These are phyloP conservation scores for Perizoma flavofasciatum DNA, from an alignment of 2,888 invertebrate genomes.

Conservation along the genomic window DNA sequence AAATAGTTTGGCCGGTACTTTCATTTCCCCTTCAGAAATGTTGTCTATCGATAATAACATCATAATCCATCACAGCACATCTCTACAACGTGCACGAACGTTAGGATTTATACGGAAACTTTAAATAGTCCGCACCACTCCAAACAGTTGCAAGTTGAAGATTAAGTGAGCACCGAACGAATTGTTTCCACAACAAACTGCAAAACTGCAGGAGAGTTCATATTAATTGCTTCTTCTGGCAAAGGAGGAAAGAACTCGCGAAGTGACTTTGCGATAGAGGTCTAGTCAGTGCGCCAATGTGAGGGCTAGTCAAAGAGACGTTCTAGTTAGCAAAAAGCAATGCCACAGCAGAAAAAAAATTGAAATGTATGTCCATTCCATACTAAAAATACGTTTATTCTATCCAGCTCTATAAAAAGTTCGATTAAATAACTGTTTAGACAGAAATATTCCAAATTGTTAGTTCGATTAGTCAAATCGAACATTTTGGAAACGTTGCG, in stretches of 20 bases:
- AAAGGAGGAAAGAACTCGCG: slow-evolving; percentile 4
- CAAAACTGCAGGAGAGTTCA: slow-evolving; percentile 51
- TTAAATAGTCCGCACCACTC: slow-evolving; percentile 48
- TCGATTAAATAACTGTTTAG: too few relatives aligned
- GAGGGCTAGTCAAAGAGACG: too few relatives aligned
- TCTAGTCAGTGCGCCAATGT: neutral
- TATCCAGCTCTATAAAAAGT: too few relatives aligned
- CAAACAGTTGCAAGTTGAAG: slow-evolving; percentile 49
- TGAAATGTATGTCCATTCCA: too few relatives aligned
- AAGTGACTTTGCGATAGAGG: slow-evolving; percentile 7
- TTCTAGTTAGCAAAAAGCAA: too few relatives aligned
- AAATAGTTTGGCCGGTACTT: too few relatives aligned
- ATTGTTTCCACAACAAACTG: slow-evolving; percentile 53
- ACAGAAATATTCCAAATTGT: too few relatives aligned
- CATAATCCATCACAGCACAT: slow-evolving; percentile 4
- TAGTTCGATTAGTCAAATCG: too few relatives aligned
- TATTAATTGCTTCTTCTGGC: slow-evolving; percentile 43
- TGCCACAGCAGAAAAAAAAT: too few relatives aligned
- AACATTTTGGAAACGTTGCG: too few relatives aligned
- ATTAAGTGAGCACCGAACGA: slow-evolving; percentile 55
- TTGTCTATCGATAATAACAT: neutral
- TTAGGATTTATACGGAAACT: slow-evolving; percentile 58
- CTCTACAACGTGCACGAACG: slow-evolving; percentile 16
- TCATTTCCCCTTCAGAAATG: too few relatives aligned
- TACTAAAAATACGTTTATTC: too few relatives aligned